Percentiles rank a stretch among this genome's conserved stretches.
These are phyloP conservation scores for Leucozona laternaria DNA, from an alignment of 2,888 invertebrate species.

Conservation along the genomic window DNA sequence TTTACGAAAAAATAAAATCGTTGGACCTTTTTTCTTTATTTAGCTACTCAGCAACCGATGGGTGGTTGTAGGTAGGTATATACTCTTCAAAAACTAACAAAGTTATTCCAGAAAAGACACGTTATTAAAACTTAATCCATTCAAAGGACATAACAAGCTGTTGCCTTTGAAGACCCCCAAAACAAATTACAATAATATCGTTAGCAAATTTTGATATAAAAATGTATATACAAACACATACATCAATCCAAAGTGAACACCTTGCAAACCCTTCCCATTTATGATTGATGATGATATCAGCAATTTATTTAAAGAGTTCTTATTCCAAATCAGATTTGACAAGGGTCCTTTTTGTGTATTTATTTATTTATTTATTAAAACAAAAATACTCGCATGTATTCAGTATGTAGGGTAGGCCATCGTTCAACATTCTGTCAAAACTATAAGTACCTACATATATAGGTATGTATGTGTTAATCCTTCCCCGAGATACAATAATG, in stretches of 20 bases:
- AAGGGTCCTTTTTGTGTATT: slow-evolving; percentile 52
- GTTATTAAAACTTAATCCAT: slow-evolving; percentile 19
- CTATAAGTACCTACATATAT: background rate
- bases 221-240: background rate
- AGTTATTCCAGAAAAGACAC: background rate
- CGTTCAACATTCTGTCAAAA: slow-evolving; percentile 25
- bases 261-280: slow-evolving; percentile 15
- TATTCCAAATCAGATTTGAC: slow-evolving; percentile 46
- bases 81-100: background rate
- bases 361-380: slow-evolving; percentile 53
- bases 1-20: no score
- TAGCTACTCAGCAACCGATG: background rate
- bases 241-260: slow-evolving; percentile 22
- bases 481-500: slow-evolving; percentile 36
- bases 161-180: background rate
- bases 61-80: no score
- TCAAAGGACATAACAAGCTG: slow-evolving; percentile 30
- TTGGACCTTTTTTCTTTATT: no score
- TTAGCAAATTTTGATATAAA: background rate
- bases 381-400: background rate
- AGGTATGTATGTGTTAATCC: background rate
- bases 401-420: slow-evolving; percentile 8
- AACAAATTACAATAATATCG: slow-evolving; percentile 13
- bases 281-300: slow-evolving; percentile 60
- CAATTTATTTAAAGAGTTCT: slow-evolving; percentile 57